Evolutionary conservation across 2,797 vertebrate species (phyloP).

Genomic region (Corythornis leucogaster): DNA sequence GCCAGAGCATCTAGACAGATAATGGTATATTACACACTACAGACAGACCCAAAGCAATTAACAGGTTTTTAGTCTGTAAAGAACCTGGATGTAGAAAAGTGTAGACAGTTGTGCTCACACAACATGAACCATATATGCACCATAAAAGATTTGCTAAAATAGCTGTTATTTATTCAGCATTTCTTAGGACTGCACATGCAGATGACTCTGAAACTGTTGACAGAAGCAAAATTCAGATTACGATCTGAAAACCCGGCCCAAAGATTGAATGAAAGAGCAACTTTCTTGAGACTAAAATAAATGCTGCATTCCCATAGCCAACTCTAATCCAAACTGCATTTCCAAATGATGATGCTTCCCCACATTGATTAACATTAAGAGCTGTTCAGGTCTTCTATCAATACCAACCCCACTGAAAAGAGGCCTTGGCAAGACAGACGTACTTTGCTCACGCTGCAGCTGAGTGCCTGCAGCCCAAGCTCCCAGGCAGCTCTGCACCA

Average conservation of each 20-base stretch:
- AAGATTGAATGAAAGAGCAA: neutral
- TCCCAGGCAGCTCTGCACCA: neutral
- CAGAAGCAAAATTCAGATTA: neutral
- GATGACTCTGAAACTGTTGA: neutral
- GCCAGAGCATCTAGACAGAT: neutral
- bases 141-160: neutral
- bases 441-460: fast-evolving
- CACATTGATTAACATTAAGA: neutral
- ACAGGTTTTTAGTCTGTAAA: fast-evolving
- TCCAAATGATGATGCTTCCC: neutral
- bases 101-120: neutral
- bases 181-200: no score
- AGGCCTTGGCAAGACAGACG: neutral
- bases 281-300: neutral
- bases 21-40: fast-evolving
- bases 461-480: neutral
- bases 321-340: neutral
- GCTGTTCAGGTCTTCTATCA: neutral
- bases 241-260: fast-evolving
- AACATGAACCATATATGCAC: fast-evolving
- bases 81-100: neutral
- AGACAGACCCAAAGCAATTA: neutral
- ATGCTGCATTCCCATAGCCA: neutral
- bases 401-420: neutral
- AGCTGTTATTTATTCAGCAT: neutral